A percentile compares a stretch with the other conserved stretches of the same genome.
These are phyloP conservation scores for Anguilla japonica DNA, from an alignment of 2,113 vertebrate species.

Conservation along the genomic window DNA sequence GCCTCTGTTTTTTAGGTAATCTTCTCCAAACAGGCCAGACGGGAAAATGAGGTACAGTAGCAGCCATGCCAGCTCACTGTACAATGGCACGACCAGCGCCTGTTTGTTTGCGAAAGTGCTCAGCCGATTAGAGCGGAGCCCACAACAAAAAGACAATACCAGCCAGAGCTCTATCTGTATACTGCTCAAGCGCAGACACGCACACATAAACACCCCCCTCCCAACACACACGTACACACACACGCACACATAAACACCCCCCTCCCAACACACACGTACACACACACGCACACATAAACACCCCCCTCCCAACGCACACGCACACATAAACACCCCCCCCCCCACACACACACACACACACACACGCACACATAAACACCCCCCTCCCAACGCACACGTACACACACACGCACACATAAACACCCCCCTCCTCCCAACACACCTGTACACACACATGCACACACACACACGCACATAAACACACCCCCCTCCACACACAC, in stretches of 20 bases:
- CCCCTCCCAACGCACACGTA: too few species aligned
- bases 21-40: slow-evolving; percentile 8
- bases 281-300: too few species aligned
- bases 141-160: neutral
- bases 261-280: too few species aligned
- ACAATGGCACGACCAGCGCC: neutral
- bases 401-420: too few species aligned
- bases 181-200: neutral
- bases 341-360: too few species aligned
- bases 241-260: neutral
- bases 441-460: too few species aligned
- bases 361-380: too few species aligned
- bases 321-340: too few species aligned
- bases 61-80: neutral
- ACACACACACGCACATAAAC: too few species aligned
- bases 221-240: neutral
- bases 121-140: neutral
- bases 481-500: too few species aligned
- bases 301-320: too few species aligned
- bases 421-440: too few species aligned
- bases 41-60: slow-evolving; percentile 5
- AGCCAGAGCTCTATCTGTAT: neutral
- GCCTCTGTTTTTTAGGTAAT: slow-evolving; percentile 9
- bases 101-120: neutral
- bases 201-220: neutral